Conservation (phyloP, 2,888 invertebrate species). For the Troglohyphantes excavatus region DNA sequence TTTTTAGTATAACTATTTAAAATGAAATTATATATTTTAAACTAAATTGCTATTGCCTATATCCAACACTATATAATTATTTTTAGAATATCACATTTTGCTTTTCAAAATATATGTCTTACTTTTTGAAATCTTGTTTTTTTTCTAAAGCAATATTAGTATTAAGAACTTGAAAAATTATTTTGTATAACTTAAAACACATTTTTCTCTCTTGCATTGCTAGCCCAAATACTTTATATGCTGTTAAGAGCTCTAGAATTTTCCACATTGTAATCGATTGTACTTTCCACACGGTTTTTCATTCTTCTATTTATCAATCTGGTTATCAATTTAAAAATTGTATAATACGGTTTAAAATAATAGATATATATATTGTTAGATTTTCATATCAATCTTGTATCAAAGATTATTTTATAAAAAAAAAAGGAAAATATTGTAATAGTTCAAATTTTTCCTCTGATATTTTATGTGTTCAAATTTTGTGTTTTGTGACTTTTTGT, state of each 20-base stretch:
- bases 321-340: slow-evolving; percentile 25
- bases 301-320: neutral
- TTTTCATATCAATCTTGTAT: slow-evolving; percentile 38
- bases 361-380: slow-evolving; percentile 43
- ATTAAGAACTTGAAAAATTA: too few relatives aligned
- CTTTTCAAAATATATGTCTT: too few relatives aligned
- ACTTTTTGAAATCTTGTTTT: too few relatives aligned
- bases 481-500: slow-evolving; percentile 40
- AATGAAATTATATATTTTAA: too few relatives aligned
- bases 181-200: too few relatives aligned
- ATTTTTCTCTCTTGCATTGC: too few relatives aligned
- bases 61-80: too few relatives aligned
- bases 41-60: too few relatives aligned
- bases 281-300: slow-evolving; percentile 18
- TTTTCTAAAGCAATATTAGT: neutral
- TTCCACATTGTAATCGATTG: slow-evolving; percentile 39
- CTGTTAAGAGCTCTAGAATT: slow-evolving; percentile 13
- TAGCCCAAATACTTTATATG: neutral
- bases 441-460: slow-evolving; percentile 22
- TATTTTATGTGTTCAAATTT: slow-evolving; percentile 34
- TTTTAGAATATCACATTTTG: too few relatives aligned
- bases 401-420: slow-evolving; percentile 44
- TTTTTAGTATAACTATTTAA: too few relatives aligned
- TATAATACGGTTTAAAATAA: slow-evolving; percentile 26
- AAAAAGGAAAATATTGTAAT: slow-evolving; percentile 20